Evolutionary conservation across 2,797 vertebrate species (phyloP).

Genomic region (Fistularia commersonii): DNA sequence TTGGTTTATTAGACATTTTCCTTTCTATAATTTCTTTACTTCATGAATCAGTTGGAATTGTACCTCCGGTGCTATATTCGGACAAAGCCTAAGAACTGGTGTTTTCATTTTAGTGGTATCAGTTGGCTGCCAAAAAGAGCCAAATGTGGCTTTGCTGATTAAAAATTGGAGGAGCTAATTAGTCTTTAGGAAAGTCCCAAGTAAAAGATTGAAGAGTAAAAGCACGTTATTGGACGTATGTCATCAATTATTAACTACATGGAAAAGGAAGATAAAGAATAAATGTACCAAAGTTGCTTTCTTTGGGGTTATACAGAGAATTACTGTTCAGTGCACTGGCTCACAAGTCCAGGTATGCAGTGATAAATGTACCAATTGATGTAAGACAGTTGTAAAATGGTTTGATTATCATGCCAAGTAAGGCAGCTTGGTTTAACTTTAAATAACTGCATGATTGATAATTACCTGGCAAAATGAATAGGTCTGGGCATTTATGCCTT

Average conservation of each 20-base stretch:
- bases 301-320: slow-evolving; percentile 25
- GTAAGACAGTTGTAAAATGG: too few species aligned
- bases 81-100: slow-evolving; percentile 53
- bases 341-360: slow-evolving; percentile 12
- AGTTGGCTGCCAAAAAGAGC: slow-evolving; percentile 58
- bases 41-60: slow-evolving; percentile 39
- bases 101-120: slow-evolving; percentile 55
- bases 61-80: slow-evolving; percentile 37
- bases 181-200: slow-evolving; percentile 60
- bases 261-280: slow-evolving; percentile 47
- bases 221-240: slow-evolving; percentile 59
- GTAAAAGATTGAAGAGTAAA: slow-evolving; percentile 63
- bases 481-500: too few species aligned
- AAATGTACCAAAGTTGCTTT: slow-evolving; percentile 41
- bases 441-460: too few species aligned
- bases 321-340: slow-evolving; percentile 38
- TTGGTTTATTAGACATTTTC: slow-evolving; percentile 24
- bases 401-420: too few species aligned
- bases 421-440: too few species aligned
- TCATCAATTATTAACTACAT: slow-evolving; percentile 68
- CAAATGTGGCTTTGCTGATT: slow-evolving; percentile 58
- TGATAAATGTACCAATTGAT: slow-evolving; percentile 15
- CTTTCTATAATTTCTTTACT: slow-evolving; percentile 20
- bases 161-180: slow-evolving; percentile 65
- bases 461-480: too few species aligned